These are phyloP conservation scores for Asarcornis scutulata DNA, from an alignment of 2,113 vertebrate genomes.

Conservation along the genomic window DNA sequence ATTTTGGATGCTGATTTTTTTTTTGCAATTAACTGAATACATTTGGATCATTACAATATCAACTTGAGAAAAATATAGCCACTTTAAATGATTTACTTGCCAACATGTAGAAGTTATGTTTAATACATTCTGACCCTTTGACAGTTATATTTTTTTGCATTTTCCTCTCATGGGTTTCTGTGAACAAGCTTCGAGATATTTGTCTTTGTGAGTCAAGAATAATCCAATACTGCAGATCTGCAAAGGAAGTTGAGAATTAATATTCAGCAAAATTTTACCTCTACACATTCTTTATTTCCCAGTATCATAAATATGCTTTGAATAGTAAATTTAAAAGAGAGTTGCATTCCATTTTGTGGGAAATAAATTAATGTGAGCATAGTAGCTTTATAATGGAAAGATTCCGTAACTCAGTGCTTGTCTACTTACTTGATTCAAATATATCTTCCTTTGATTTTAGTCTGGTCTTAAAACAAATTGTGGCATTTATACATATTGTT, in stretches of 20 bases:
- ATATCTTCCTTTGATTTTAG: constrained; percentile 83
- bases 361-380: background rate
- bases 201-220: constrained; percentile 79
- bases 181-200: constrained; percentile 78
- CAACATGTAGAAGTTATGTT: constrained; percentile 84
- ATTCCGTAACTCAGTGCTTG: background rate
- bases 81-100: constrained; percentile 83
- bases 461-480: constrained; percentile 84
- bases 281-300: background rate
- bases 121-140: constrained; percentile 71
- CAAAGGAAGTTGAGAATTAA: background rate
- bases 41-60: background rate
- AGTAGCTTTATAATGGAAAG: background rate
- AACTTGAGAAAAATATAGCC: constrained; percentile 25
- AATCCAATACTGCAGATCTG: constrained; percentile 79
- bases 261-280: background rate
- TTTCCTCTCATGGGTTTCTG: constrained; percentile 75
- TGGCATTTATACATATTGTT: constrained; percentile 84
- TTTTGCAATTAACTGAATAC: background rate
- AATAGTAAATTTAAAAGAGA: background rate
- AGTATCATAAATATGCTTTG: background rate
- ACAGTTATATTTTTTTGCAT: constrained; percentile 76
- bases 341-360: background rate
- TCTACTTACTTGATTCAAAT: constrained; percentile 77
- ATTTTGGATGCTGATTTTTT: background rate